Conservation (phyloP, 2,113 vertebrate genomes). For the Pedetes capensis region DNA sequence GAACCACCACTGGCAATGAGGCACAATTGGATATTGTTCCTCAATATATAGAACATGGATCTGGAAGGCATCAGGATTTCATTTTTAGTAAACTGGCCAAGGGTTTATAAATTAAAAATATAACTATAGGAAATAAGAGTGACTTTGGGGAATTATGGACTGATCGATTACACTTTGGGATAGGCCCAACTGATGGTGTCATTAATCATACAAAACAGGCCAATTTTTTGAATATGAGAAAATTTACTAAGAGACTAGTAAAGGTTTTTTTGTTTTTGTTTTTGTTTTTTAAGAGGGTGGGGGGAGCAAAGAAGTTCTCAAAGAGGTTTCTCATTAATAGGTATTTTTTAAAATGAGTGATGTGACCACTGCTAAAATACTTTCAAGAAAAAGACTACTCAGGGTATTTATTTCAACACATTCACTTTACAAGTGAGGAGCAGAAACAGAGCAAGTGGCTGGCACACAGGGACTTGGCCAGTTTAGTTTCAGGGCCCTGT, state of each 20-base stretch:
- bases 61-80: slow-evolving; percentile 37
- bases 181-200: not conserved
- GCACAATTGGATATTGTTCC: not conserved
- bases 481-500: not conserved
- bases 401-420: not conserved
- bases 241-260: not conserved
- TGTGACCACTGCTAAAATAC: not conserved
- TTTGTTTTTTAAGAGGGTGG: too few species aligned
- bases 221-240: slow-evolving; percentile 35
- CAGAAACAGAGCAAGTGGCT: not conserved
- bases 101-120: slow-evolving; percentile 37
- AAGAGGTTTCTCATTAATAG: slow-evolving; percentile 38
- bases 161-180: not conserved
- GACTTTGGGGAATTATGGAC: slow-evolving; percentile 22
- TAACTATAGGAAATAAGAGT: slow-evolving; percentile 47
- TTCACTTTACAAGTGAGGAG: not conserved
- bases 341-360: not conserved
- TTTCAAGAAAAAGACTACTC: not conserved
- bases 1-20: not conserved
- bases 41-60: not conserved
- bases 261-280: too few species aligned
- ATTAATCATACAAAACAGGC: slow-evolving; percentile 45
- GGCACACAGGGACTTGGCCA: not conserved
- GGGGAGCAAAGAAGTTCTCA: not conserved
- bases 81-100: slow-evolving; percentile 39